phyloP scores from a whole-genome alignment of 2,888 invertebrate species.

The Athripsodes cinereus region DNA sequence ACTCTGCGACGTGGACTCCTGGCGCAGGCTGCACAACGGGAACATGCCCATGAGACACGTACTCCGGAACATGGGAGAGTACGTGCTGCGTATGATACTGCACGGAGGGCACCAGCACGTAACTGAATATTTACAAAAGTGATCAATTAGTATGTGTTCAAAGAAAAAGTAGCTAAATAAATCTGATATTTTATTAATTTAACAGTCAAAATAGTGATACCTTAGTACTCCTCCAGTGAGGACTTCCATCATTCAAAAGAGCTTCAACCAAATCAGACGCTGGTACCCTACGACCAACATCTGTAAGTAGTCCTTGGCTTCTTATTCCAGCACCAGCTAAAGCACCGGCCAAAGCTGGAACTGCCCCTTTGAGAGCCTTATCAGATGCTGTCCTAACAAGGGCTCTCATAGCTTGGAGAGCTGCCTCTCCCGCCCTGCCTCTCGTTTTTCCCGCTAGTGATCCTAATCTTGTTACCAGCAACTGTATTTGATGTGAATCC shows the following conservation, averaged over 20 bases:
- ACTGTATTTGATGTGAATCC: constrained; percentile 30
- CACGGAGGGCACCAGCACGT: constrained; percentile 44
- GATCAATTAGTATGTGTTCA: no score
- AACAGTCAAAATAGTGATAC: no score
- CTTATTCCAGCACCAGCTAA: constrained; percentile 19
- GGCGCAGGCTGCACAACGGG: constrained; percentile 59
- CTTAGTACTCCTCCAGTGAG: constrained; percentile 26
- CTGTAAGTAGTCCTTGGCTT: constrained; percentile 40
- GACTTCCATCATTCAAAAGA: constrained; percentile 32
- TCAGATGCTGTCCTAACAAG: constrained; percentile 41
- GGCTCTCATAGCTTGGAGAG: constrained; percentile 11
- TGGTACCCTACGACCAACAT: constrained; percentile 46
- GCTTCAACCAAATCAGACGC: constrained; percentile 48
- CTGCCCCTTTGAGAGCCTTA: constrained; percentile 32
- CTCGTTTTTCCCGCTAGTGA: constrained; percentile 41
- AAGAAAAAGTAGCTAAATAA: no score
- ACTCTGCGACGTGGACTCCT: constrained; percentile 64
- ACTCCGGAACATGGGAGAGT: constrained; percentile 52
- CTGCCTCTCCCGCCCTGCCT: constrained; percentile 21
- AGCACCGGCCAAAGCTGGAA: constrained; percentile 19
- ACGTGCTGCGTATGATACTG: constrained; percentile 38
- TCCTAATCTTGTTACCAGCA: constrained; percentile 37
- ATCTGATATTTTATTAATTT: no score
- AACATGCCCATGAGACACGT: constrained; percentile 68
- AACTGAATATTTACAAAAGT: constrained; percentile 14